phyloP scores from a whole-genome alignment of 2,113 vertebrate genomes.

The Anoura caudifer region DNA sequence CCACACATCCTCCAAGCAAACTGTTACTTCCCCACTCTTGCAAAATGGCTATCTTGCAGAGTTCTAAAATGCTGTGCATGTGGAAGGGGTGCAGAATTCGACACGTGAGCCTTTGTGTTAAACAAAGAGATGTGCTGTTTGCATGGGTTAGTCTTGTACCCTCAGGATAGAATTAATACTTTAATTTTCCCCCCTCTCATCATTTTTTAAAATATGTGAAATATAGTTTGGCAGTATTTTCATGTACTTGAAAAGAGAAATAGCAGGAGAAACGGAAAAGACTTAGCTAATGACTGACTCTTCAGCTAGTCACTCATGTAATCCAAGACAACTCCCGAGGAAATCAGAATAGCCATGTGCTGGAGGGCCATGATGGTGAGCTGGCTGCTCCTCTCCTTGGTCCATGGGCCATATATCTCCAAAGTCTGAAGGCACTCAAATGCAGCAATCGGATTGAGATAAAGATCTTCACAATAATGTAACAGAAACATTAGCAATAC shows the following conservation, averaged over 20 bases:
- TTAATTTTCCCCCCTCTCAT: neutral
- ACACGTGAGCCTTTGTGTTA: conserved; percentile 82
- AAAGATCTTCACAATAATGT: neutral
- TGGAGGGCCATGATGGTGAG: neutral
- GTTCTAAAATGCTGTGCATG: conserved; percentile 70
- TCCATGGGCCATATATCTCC: neutral
- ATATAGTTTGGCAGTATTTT: conserved; percentile 32
- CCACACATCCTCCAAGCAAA: conserved; percentile 75
- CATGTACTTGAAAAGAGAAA: conserved; percentile 45
- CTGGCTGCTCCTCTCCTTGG: neutral
- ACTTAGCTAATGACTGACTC: conserved; percentile 84
- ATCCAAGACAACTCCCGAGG: conserved; percentile 35
- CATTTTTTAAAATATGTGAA: conserved; percentile 11
- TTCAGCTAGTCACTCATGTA: conserved; percentile 43
- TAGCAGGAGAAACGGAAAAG: conserved; percentile 63
- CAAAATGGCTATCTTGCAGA: conserved; percentile 82
- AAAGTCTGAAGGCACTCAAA: neutral
- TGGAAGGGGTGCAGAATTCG: conserved; percentile 74
- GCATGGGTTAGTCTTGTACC: conserved; percentile 66
- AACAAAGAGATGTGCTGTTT: conserved; percentile 83
- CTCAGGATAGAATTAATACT: conserved; percentile 31
- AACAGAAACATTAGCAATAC: neutral
- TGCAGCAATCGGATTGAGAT: neutral
- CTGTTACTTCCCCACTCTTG: conserved; percentile 76
- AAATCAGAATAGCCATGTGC: neutral